Evolutionary conservation across 1,140 invertebrate species (phyloP).

Genomic region (Zaprionus davidi): DNA sequence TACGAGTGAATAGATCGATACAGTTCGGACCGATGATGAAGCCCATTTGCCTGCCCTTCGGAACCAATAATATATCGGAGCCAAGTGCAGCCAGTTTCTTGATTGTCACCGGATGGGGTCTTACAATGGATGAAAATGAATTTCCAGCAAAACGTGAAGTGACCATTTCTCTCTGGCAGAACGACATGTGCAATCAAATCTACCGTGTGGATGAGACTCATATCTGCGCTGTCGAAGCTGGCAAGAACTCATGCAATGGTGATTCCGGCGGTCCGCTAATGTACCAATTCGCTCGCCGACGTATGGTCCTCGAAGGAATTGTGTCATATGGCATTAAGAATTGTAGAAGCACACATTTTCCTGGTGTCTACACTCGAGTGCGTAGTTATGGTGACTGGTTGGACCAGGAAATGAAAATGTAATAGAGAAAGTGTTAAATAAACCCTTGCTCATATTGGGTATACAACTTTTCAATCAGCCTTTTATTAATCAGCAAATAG

Average conservation of each 20-base stretch:
- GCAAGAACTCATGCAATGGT: background rate
- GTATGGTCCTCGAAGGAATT: background rate
- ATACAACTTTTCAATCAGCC: no score
- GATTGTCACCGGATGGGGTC: no score
- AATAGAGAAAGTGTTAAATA: background rate
- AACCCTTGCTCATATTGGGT: no score
- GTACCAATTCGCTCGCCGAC: background rate
- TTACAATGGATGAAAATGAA: background rate
- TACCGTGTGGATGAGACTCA: background rate
- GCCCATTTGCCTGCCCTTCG: background rate
- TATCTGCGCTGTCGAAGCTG: background rate
- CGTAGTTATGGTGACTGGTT: background rate
- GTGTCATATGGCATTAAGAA: background rate
- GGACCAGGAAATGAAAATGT: background rate
- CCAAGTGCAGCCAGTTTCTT: no score
- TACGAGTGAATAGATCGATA: background rate
- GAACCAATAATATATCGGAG: no score
- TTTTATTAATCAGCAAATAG: no score
- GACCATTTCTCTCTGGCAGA: background rate
- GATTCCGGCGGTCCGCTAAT: background rate
- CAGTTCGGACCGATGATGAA: background rate
- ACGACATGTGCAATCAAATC: background rate
- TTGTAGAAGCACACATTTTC: background rate
- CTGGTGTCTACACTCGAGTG: background rate
- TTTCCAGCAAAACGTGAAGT: background rate